Conservation (phyloP, 2,113 vertebrate genomes). For the Myotis davidii region DNA sequence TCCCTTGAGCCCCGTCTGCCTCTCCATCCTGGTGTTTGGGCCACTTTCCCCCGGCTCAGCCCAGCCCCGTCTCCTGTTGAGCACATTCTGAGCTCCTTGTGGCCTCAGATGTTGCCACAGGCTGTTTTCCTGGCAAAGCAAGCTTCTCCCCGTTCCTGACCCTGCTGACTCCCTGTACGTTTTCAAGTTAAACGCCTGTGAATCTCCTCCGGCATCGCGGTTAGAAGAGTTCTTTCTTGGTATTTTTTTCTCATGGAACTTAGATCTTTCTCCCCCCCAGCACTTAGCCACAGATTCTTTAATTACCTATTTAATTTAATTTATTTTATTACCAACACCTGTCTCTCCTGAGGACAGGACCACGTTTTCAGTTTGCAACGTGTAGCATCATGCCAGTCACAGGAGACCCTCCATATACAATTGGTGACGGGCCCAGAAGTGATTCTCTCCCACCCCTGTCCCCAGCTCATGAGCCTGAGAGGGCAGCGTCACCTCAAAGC, state of each 20-base stretch:
- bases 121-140: neutral
- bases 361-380: neutral
- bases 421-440: neutral
- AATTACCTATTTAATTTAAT: neutral
- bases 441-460: neutral
- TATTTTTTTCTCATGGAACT: neutral
- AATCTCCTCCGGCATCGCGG: neutral
- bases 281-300: neutral
- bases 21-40: neutral
- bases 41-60: neutral
- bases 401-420: neutral
- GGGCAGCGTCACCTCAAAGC: neutral
- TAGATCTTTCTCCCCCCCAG: neutral
- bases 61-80: neutral
- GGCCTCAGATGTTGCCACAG: neutral
- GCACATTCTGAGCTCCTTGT: neutral
- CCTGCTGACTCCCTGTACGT: neutral
- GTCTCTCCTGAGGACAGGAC: neutral
- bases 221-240: neutral
- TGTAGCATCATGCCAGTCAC: accelerated
- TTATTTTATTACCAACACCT: neutral
- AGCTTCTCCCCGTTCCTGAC: neutral
- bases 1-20: neutral
- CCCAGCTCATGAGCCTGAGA: neutral
- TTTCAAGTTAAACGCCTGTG: slow-evolving; percentile 6